Base-by-base conservation (phyloP, 2,113 vertebrate genomes). In the Protobothrops flavoviridis region DNA sequence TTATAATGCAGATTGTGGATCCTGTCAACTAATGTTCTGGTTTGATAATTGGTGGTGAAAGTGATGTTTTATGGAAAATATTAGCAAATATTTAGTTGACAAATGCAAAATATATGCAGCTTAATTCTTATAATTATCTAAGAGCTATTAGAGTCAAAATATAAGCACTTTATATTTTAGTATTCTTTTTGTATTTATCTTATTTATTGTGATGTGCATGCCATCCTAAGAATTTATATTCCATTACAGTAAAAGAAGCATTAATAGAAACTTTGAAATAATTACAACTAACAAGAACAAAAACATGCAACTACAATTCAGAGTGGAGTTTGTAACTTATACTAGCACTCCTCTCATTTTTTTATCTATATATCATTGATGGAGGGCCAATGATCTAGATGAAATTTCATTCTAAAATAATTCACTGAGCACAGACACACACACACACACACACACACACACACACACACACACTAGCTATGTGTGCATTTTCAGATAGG, bases 51-150 rank as follows among this genome's bases (percentile, higher is more conserved):
- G 53, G 1, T 55, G 33, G n/a, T 15, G 15, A 8, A 17, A 55
- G 15, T 55, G 85, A 93, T 50, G 57, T 39, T 91, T 88, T 92
- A 5, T 15, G 92, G 85, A 88, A 90, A 93, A 90, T 55, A 92
- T 94, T 85, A 95, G 88, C 94, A 95, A 95, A 94, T 85, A 93
- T 93, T 93, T 88, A 56, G 55, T 33, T 50, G 48, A 91, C 56
- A 89, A 85, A 39, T 88, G 93, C 45, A 24, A 74, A 11, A 48
- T 85, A 91, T 74, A 55, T 29, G 64, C 56, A 55, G 92, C 85
- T 50, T 93, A 26, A 90, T 95, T 23, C 57, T 24, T 59, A 24
- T 24, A 59, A 5, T 59, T 59, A 94, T 87, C 93, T 96, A 93
- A 95, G 50, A 94, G 64, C 85, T 95, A 92, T 85, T 61, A 94